Evolutionary conservation across 2,797 vertebrate species (phyloP), one percentile per base, ranked within the genome.

Genomic region (Protosalanx chinensis): DNA sequence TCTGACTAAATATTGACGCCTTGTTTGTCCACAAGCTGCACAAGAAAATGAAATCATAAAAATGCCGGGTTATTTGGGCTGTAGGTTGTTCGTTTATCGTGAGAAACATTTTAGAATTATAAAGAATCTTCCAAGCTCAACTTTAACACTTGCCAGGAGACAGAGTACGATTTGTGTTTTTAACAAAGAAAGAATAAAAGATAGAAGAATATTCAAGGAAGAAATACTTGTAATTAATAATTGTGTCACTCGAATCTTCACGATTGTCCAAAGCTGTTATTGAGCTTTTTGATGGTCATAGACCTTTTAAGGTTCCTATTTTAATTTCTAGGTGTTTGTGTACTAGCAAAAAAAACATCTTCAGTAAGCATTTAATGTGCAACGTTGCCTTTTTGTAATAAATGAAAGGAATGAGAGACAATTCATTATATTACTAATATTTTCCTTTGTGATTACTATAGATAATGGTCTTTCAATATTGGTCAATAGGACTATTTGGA

Each of bases 401-500:
- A 53, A 76, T 37, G 78, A 71, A 74, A 81, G 30, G 78, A 77
- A 84, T 71, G 72, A 70, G 86, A 82, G 61, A 77, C 65, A 71
- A 56, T 82, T 73, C 68, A 53, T 53, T 74, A 79, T 78, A 74
- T 81, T 53, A 70, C 72, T 78, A 81, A 81, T 86, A 82, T 82
- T 57, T 85, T 80, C 16, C 51, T 72, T 76, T 82, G 67, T 80
- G 49, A 66, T 74, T 71, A 62, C 75, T 71, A 46, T 73, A 70
- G 67, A 85, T 84, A 83, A 71, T 49, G 27, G 76, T 37, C 35
- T 59, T 81, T 85, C 80, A 70, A 63, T 79, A 73, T 76, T 80
- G 76, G 76, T 82, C 79, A 75, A 70, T 88, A 85, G 83, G 72
- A 72, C 66, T 71, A 82, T 69, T 83, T 81, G 69, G 46, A 81